Base-by-base conservation (phyloP, 2,888 invertebrate species). In the Linyphia triangularis region DNA sequence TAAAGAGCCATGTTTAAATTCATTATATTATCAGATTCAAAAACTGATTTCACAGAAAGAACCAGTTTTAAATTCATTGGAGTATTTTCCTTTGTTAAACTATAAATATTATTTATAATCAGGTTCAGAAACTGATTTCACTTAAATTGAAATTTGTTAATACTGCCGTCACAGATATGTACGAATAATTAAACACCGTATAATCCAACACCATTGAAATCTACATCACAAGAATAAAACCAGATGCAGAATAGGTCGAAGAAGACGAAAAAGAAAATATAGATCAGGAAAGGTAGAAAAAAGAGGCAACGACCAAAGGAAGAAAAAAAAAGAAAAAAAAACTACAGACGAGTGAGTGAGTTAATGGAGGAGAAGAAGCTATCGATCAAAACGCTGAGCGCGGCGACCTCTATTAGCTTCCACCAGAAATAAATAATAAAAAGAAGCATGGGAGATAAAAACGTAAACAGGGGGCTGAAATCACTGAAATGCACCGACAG, bases 331-430 rank as follows among this genome's bases (percentile, higher is more conserved):
- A 10, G 6, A 81, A 40, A 22, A 67, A 69, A 69, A 69, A 63
- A 79, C 70, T 26, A 43, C 24, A 65, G 43, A 63, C 33, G 70
- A 81, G 81, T 73, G 86, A 75, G 86, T 88, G 86, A 88, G 86
- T 88, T 88, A 88, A 88, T 88, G 86, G 86, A 67, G 86, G 75
- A 88, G 86, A 88, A 88, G 86, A 81, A 88, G 73, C 86, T 79
- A 88, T 88, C 86, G 86, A 88, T 88, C 86, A 88, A 88, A 69
- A 73, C 69, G 67, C 75, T 73, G 86, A 81, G 81, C 86, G 86
- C 73, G 81, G 86, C 86, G 86, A 88, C 86, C 86, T 88, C 86
- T 88, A 81, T 88, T 81, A 88, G 86, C 86, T 73, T 75, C 16
- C 73, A 33, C 28, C 16, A 67, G 43, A 86, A 73, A 73, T 51